Percentiles rank a stretch among this genome's conserved stretches.
These are phyloP conservation scores for Lanius ludovicianus DNA, from an alignment of 2,113 vertebrate species.

Conservation along the genomic window DNA sequence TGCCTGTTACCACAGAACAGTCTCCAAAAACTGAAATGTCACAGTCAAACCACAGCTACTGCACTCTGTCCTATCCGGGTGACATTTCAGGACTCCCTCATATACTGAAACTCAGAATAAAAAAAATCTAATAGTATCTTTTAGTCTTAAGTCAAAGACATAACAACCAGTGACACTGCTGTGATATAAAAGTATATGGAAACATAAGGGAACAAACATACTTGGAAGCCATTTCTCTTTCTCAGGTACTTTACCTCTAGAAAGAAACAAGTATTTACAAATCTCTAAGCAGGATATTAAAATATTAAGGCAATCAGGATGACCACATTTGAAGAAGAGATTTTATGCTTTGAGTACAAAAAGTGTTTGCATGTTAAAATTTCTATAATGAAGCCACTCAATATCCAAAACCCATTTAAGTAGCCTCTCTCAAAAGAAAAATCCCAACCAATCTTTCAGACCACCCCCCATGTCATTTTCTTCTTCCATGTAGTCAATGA, in stretches of 20 bases:
- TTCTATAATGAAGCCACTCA: not conserved
- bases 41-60: not conserved
- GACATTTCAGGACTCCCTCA: not conserved
- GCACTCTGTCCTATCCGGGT: not conserved
- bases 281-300: not conserved
- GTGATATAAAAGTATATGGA: not conserved
- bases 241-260: not conserved
- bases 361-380: not conserved
- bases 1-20: not conserved
- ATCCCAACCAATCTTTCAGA: not conserved
- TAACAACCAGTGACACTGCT: not conserved
- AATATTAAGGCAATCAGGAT: not conserved
- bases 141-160: not conserved
- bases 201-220: not conserved
- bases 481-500: not conserved
- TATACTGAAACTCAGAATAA: not conserved
- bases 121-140: accelerated
- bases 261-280: not conserved
- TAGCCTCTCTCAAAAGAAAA: not conserved
- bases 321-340: not conserved
- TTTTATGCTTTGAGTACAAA: not conserved
- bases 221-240: not conserved
- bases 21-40: not conserved
- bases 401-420: not conserved
- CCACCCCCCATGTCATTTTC: accelerated